Conservation (phyloP, 2,888 invertebrate species). For the Eristalis pertinax region DNA sequence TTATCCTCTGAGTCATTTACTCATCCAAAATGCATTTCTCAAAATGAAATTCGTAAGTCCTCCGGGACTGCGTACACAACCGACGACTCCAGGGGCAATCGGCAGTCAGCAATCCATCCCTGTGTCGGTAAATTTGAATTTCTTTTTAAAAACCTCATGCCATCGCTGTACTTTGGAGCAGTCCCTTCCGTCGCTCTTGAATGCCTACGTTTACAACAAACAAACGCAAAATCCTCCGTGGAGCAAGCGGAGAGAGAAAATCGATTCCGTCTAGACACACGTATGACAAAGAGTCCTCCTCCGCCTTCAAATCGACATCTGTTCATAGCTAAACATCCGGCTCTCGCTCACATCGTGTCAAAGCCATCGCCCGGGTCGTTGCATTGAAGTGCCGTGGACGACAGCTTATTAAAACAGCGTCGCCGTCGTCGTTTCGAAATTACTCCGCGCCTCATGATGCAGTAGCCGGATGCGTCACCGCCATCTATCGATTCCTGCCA, state of each 20-base stretch:
- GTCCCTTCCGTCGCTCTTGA: background rate
- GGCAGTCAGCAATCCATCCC: background rate
- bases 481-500: conserved; percentile 24
- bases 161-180: background rate
- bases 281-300: conserved; percentile 36
- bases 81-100: background rate
- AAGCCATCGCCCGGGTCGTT: conserved; percentile 3
- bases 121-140: background rate
- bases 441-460: conserved; percentile 1
- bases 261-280: conserved; percentile 63
- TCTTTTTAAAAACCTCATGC: background rate
- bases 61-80: background rate
- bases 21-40: background rate
- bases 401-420: conserved; percentile 51
- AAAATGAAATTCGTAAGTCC: background rate
- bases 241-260: conserved; percentile 21
- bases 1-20: background rate
- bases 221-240: background rate
- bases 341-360: background rate
- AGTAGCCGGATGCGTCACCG: background rate
- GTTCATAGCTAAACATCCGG: conserved; percentile 17
- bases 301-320: conserved; percentile 39
- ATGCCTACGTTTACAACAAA: background rate
- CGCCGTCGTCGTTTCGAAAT: conserved; percentile 26
- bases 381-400: background rate